Percentiles rank a stretch among this genome's conserved stretches.
Evolutionary conservation across 2,113 vertebrate genomes (phyloP).

Genomic region (Perccottus glenii): DNA sequence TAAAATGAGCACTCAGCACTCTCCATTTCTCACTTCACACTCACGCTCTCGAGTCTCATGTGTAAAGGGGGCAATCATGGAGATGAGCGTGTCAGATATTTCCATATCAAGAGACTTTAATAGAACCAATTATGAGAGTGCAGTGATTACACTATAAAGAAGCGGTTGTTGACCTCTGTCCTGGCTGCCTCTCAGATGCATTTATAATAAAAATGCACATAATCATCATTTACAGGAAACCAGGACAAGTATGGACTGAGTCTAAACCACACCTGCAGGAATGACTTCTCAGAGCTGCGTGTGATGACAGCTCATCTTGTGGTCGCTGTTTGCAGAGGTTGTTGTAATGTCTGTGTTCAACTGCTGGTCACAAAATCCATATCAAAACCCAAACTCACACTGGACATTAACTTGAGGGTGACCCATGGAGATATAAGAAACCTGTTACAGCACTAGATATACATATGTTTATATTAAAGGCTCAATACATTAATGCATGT

Average conservation of each 20-base stretch:
- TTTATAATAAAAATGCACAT: conserved; percentile 27
- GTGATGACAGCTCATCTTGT: conserved; percentile 35
- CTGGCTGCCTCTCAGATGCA: conserved; percentile 28
- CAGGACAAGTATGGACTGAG: conserved; percentile 28
- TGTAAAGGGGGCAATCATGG: conserved; percentile 55
- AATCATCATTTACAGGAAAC: conserved; percentile 6
- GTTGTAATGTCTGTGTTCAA: conserved; percentile 32
- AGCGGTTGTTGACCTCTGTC: conserved; percentile 61
- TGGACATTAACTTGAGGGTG: too few relatives aligned
- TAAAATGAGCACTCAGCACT: neutral
- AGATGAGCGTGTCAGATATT: conserved; percentile 63
- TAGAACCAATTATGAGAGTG: conserved; percentile 64
- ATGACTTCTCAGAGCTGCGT: conserved; percentile 19
- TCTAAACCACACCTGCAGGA: conserved; percentile 54
- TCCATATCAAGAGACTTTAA: conserved; percentile 71
- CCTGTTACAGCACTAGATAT: too few relatives aligned
- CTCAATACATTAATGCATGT: too few relatives aligned
- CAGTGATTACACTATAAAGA: conserved; percentile 57
- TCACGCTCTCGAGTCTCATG: conserved; percentile 1
- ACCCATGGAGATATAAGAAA: too few relatives aligned
- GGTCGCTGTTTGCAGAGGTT: conserved; percentile 22
- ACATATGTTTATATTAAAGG: too few relatives aligned
- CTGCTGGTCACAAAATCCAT: conserved; percentile 4
- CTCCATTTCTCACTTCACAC: conserved; percentile 13
- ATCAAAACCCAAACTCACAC: neutral